Conservation (phyloP, 2,888 invertebrate genomes). For the Drosophila robusta region DNA sequence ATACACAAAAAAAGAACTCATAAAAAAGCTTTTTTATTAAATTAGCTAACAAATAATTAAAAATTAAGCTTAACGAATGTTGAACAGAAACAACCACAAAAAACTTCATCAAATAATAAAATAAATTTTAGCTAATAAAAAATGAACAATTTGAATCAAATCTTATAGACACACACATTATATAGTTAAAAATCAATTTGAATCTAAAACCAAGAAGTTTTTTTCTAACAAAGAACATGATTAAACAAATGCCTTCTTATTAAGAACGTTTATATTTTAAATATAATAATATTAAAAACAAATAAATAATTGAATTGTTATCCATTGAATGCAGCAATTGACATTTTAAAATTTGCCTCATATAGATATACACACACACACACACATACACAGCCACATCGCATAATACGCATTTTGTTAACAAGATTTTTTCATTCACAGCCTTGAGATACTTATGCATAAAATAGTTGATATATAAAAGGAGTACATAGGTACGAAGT, state of each 20-base stretch:
- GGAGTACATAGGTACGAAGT: slow-evolving; percentile 23
- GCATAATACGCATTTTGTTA: slow-evolving; percentile 48
- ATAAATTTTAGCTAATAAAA: slow-evolving; percentile 65
- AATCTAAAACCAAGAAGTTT: slow-evolving; percentile 49
- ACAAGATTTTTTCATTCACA: slow-evolving; percentile 46
- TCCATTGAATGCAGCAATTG: slow-evolving; percentile 31
- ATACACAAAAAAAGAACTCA: slow-evolving; percentile 7
- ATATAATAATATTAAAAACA: slow-evolving; percentile 48
- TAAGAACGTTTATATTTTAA: slow-evolving; percentile 75
- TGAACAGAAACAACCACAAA: slow-evolving; percentile 34
- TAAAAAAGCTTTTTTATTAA: slow-evolving; percentile 51
- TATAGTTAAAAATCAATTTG: slow-evolving; percentile 63
- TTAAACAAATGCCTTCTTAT: slow-evolving; percentile 70
- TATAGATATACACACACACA: slow-evolving; percentile 6
- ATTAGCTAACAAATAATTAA: slow-evolving; percentile 63
- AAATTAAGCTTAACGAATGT: slow-evolving; percentile 30
- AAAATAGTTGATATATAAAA: slow-evolving; percentile 24
- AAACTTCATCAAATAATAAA: slow-evolving; percentile 41
- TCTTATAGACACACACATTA: slow-evolving; percentile 72
- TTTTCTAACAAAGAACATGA: slow-evolving; percentile 48
- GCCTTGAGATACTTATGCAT: slow-evolving; percentile 59
- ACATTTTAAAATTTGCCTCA: slow-evolving; percentile 18
- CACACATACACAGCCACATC: slow-evolving; percentile 13
- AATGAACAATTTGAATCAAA: slow-evolving; percentile 75
- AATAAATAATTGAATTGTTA: slow-evolving; percentile 41